Conservation (phyloP, 2,888 invertebrate species). For the Synanthedon formicaeformis region DNA sequence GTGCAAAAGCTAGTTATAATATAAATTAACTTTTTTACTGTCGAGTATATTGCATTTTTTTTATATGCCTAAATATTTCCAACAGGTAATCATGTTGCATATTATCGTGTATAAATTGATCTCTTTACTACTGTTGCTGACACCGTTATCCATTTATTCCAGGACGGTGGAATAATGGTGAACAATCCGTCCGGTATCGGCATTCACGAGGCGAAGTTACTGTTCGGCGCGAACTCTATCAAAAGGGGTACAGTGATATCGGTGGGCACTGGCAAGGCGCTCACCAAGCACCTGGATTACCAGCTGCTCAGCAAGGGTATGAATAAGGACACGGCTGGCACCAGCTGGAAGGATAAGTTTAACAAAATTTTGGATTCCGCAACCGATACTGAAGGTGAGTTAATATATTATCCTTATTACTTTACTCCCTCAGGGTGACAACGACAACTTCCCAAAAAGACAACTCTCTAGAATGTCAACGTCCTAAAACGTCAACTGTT, state of each 20-base stretch:
- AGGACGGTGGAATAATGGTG: slow-evolving; percentile 86
- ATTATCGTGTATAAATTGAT: too few species aligned
- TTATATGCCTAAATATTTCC: too few species aligned
- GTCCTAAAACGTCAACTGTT: too few species aligned
- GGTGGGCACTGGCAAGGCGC: slow-evolving; percentile 80
- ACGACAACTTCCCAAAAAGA: too few species aligned
- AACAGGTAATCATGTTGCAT: too few species aligned
- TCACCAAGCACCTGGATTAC: slow-evolving; percentile 39
- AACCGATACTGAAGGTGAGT: slow-evolving; percentile 88
- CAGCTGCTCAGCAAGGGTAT: slow-evolving; percentile 20
- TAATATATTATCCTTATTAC: too few species aligned
- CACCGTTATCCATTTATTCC: background rate
- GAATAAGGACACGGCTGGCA: slow-evolving; percentile 27
- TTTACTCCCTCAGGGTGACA: too few species aligned
- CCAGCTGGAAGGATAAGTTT: slow-evolving; percentile 83
- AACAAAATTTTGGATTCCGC: slow-evolving; percentile 86
- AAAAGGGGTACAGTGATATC: slow-evolving; percentile 80
- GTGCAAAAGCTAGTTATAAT: too few species aligned
- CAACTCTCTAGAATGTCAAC: too few species aligned
- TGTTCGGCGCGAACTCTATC: slow-evolving; percentile 82
- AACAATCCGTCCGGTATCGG: slow-evolving; percentile 93
- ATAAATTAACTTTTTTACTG: too few species aligned
- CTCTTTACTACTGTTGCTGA: too few species aligned
- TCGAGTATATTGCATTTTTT: too few species aligned
- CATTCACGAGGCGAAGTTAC: slow-evolving; percentile 84